Percentiles rank a stretch among this genome's conserved stretches.
Evolutionary conservation across 2,888 invertebrate genomes (phyloP).

Genomic region (Congeria kusceri): DNA sequence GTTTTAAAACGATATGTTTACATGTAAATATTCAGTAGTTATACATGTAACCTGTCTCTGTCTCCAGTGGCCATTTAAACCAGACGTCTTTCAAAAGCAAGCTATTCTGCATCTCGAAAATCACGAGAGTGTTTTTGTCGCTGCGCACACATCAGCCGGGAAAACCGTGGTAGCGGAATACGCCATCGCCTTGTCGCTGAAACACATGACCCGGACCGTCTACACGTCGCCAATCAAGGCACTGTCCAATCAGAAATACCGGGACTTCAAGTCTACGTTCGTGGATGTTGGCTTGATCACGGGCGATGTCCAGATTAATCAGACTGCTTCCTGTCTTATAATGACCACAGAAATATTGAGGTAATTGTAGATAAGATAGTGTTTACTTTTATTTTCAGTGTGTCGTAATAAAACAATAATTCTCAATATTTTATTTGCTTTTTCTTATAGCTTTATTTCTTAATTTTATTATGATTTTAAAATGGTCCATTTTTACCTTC

Average conservation of each 20-base stretch:
- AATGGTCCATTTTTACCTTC: too few relatives aligned
- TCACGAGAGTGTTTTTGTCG: constrained; percentile 98
- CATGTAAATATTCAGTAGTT: too few relatives aligned
- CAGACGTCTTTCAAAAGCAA: constrained; percentile 99
- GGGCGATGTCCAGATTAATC: constrained; percentile 96
- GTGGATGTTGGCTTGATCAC: constrained; percentile 85
- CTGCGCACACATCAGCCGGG: constrained; percentile 98
- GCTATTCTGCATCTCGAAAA: constrained; percentile 97
- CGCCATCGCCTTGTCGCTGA: constrained; percentile 97
- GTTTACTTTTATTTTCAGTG: too few relatives aligned
- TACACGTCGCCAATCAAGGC: constrained; percentile 99
- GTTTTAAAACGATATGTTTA: too few relatives aligned
- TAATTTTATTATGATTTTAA: too few relatives aligned
- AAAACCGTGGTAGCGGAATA: constrained; percentile 99
- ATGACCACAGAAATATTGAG: constrained; percentile 99
- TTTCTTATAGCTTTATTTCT: too few relatives aligned
- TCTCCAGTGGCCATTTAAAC: constrained; percentile 90
- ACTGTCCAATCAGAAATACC: constrained; percentile 98
- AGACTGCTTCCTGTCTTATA: constrained; percentile 96
- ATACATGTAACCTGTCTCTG: constrained; percentile 2
- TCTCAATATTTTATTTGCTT: too few relatives aligned
- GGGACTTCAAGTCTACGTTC: constrained; percentile 97
- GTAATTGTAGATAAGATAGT: constrained; percentile 51
- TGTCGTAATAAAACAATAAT: too few relatives aligned
- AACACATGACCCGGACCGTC: constrained; percentile 93